Conservation (phyloP, 2,797 vertebrate species). For the Denticeps clupeoides region DNA sequence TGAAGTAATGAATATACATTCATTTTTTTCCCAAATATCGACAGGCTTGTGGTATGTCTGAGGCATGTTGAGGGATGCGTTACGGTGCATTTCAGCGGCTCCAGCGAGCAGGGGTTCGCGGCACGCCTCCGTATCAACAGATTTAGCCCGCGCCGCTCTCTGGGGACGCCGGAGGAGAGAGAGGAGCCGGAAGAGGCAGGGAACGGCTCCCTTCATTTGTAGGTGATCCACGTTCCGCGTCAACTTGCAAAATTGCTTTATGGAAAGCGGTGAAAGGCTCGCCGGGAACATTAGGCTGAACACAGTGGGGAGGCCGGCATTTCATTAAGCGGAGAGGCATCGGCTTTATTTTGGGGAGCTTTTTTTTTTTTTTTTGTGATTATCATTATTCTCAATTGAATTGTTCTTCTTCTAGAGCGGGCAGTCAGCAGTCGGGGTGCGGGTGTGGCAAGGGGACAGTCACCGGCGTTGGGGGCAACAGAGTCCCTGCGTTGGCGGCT, state of each 20-base stretch:
- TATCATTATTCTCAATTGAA: constrained; percentile 50
- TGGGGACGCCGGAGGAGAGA: constrained; percentile 9
- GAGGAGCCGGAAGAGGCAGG: constrained; percentile 11
- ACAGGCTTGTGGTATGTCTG: no score
- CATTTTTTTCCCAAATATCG: no score
- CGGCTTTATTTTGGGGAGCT: constrained; percentile 48
- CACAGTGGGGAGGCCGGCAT: constrained; percentile 42
- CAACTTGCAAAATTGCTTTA: constrained; percentile 55
- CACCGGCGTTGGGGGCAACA: no score
- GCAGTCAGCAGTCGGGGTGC: constrained; percentile 33
- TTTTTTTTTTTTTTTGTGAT: constrained; percentile 55
- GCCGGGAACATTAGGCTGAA: constrained; percentile 41
- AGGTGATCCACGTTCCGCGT: constrained; percentile 53
- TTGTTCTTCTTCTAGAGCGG: constrained; percentile 47
- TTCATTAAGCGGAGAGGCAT: constrained; percentile 51
- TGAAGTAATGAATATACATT: no score
- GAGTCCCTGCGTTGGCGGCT: no score
- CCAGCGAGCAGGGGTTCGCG: no score
- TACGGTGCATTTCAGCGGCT: constrained; percentile 21
- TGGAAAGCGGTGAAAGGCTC: constrained; percentile 47
- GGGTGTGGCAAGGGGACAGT: background rate
- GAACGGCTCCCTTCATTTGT: constrained; percentile 43
- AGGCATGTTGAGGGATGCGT: no score
- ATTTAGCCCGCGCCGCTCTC: constrained; percentile 24
- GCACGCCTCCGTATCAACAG: constrained; percentile 22